These are phyloP conservation scores for Sebastes vulpes DNA, from an alignment of 2,797 vertebrate genomes.

Conservation along the genomic window DNA sequence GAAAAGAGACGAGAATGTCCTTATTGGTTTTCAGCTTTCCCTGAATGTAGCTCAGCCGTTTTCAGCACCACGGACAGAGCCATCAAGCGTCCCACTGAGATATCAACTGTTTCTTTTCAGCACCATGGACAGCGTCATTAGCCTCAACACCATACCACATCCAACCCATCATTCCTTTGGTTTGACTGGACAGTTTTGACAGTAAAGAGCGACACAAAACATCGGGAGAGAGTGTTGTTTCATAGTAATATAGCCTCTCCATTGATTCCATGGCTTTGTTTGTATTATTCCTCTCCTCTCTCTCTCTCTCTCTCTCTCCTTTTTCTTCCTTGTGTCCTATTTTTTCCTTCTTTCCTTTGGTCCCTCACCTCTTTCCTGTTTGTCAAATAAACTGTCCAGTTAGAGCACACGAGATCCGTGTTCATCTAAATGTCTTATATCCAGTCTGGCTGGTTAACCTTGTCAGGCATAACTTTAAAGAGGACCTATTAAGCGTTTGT, in stretches of 20 bases:
- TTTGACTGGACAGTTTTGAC: background rate
- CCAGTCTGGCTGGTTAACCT: slow-evolving; percentile 7
- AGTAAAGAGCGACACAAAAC: background rate
- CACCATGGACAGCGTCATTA: slow-evolving; percentile 20
- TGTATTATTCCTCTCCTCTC: background rate
- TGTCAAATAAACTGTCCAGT: background rate
- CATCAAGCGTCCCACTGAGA: slow-evolving; percentile 1
- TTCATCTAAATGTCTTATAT: background rate
- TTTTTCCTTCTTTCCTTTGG: background rate
- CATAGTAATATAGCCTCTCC: background rate
- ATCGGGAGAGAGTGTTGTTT: background rate
- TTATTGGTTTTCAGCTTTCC: background rate
- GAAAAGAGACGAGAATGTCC: background rate
- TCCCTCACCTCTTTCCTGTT: background rate
- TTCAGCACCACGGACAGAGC: slow-evolving; percentile 24
- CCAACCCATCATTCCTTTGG: background rate
- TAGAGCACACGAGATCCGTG: background rate
- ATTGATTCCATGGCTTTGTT: background rate
- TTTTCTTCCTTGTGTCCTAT: background rate
- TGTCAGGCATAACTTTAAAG: background rate
- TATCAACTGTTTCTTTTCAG: background rate
- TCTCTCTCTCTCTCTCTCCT: background rate
- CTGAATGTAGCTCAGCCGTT: background rate
- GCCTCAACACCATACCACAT: background rate
- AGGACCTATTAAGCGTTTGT: too few species aligned